Evolutionary conservation across 1,140 invertebrate species (phyloP), one percentile per base, ranked within the genome.

Genomic region (Macrotrachela quadricornifera): DNA sequence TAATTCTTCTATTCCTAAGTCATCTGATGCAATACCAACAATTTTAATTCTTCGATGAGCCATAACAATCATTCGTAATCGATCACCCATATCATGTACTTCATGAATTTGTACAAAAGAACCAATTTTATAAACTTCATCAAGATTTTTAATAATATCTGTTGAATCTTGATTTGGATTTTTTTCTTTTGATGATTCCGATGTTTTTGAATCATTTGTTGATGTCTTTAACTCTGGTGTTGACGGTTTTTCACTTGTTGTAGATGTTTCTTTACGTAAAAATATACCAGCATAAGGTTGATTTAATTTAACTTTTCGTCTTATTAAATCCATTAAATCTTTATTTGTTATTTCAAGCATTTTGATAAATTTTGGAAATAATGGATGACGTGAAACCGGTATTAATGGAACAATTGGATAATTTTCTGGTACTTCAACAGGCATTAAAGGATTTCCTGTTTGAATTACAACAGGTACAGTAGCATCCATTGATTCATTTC

Each of bases 51-150:
- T 76, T 55, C 90, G 73, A 66, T 95, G 86, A 0, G 85, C 86
- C 78, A 90, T 85, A 8, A 95, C 82, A 51, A 95, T 84, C 60
- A 97, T 76, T 52, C 85, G 74, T 47, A 96, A 64, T 65, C 82
- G 81, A 65, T 88, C 82, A 15, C 87, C 88, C 60, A 92, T 73
- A 68, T 97, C 90, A 66, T 94, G 86, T 65, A 97, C 77, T 71
- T 96, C 91, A 62, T 88, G 82, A 61, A 99, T 96, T 70, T 96
- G 86, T 36, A 85, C 91, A 75, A 99, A 99, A 11, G 90, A 85
- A 37, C 94, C 94, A 18, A 96, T 75, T 43, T 77, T 68, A 67
- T 96, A 85, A 21, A 99, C 73, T 53, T 99, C 88, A 64, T 82
- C 75, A 37, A 96, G 61, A 59, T 74, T 81, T 44, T 79, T 74